A percentile compares a stretch with the other conserved stretches of the same genome.
These are phyloP conservation scores for Zaprionus tsacasi DNA, from an alignment of 1,140 invertebrate species.

Conservation along the genomic window DNA sequence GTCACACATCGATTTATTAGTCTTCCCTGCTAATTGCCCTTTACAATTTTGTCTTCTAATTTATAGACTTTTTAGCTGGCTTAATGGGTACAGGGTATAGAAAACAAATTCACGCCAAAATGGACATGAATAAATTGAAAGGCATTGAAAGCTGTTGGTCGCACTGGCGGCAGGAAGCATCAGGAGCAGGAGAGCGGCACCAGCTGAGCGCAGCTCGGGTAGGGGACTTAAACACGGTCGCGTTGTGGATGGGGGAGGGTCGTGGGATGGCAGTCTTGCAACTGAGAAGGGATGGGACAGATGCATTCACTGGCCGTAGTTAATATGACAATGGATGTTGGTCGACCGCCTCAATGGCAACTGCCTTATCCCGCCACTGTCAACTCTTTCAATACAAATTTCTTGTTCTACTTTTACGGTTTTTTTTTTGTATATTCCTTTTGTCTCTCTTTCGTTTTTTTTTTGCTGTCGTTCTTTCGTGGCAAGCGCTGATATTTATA, in stretches of 20 bases:
- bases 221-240: neutral
- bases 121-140: constrained; percentile 79
- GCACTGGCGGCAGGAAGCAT: neutral
- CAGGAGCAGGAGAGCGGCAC: neutral
- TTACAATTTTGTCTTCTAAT: neutral
- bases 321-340: constrained; percentile 72
- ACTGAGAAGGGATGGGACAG: constrained; percentile 20
- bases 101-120: constrained; percentile 76
- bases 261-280: neutral
- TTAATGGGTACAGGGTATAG: constrained; percentile 40
- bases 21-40: no score
- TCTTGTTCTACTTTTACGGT: constrained; percentile 26
- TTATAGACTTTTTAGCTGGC: neutral
- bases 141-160: constrained; percentile 52
- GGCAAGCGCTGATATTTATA: constrained; percentile 48
- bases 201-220: neutral
- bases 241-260: neutral
- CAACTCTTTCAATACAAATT: constrained; percentile 68
- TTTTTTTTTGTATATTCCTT: constrained; percentile 9
- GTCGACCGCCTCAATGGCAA: constrained; percentile 57
- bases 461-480: constrained; percentile 3
- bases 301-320: constrained; percentile 45
- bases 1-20: neutral
- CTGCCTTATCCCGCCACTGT: constrained; percentile 57
- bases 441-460: constrained; percentile 17